phyloP scores from a whole-genome alignment of 1,140 invertebrate species.

The Diachasma alloeum region DNA sequence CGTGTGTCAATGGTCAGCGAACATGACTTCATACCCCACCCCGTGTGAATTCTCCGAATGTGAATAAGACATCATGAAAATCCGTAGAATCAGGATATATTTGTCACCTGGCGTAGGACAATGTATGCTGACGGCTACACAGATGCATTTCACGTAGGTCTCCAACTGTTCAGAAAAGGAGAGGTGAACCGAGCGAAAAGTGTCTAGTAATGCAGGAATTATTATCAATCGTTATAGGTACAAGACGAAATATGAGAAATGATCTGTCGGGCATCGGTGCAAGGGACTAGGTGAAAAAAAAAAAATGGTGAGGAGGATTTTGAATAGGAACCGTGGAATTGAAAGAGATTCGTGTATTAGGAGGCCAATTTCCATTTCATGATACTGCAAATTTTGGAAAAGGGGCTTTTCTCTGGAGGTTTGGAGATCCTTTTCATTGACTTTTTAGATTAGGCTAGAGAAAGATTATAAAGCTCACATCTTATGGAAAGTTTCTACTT shows the following conservation, averaged over 20 bases:
- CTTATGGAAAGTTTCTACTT: too few species aligned
- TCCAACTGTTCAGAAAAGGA: background rate
- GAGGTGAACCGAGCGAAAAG: conserved; percentile 27
- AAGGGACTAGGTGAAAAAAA: conserved; percentile 41
- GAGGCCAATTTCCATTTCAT: conserved; percentile 25
- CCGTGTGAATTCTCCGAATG: background rate
- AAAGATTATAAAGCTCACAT: too few species aligned
- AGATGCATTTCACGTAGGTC: conserved; percentile 1
- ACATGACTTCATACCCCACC: too few species aligned
- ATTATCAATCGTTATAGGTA: conserved; percentile 44
- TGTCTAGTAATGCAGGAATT: conserved; percentile 61
- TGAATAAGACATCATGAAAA: background rate
- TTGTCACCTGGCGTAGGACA: conserved; percentile 47
- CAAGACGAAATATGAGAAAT: conserved; percentile 60
- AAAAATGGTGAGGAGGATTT: conserved; percentile 32
- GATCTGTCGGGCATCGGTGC: conserved; percentile 49
- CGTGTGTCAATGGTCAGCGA: too few species aligned
- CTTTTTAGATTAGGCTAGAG: too few species aligned
- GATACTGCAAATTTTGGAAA: conserved; percentile 43
- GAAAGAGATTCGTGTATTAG: conserved; percentile 39
- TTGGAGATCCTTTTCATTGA: too few species aligned
- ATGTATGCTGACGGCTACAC: conserved; percentile 35
- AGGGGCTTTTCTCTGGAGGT: too few species aligned
- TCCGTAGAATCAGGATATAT: conserved; percentile 31
- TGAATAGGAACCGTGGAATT: conserved; percentile 53